phyloP scores from a whole-genome alignment of 2,113 vertebrate species.

The Zingel zingel region DNA sequence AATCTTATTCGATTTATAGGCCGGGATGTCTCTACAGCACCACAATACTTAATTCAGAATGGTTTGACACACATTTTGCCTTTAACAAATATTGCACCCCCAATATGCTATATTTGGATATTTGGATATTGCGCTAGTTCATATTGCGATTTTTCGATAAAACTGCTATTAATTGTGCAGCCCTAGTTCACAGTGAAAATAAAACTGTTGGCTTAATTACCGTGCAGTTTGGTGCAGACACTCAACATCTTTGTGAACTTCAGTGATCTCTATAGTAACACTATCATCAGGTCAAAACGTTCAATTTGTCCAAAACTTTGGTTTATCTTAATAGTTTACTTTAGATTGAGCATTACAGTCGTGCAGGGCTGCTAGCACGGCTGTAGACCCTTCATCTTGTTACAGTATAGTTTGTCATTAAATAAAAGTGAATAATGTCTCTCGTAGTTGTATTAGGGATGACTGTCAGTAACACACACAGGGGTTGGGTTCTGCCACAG shows the following conservation, averaged over 20 bases:
- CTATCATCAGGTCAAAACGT: not conserved
- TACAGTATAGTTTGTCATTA: not conserved
- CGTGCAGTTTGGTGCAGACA: not conserved
- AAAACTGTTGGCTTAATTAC: too few species aligned
- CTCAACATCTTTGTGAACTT: not conserved
- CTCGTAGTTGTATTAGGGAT: not conserved
- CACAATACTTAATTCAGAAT: too few species aligned
- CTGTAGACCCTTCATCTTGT: not conserved
- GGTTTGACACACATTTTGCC: too few species aligned
- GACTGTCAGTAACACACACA: not conserved
- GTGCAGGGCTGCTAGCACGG: not conserved
- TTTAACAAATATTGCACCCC: too few species aligned
- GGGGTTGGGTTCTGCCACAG: conserved; percentile 25
- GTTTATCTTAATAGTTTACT: not conserved
- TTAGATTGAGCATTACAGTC: not conserved
- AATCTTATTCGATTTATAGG: too few species aligned
- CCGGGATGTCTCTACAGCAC: too few species aligned
- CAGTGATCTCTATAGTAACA: not conserved
- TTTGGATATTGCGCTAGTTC: too few species aligned
- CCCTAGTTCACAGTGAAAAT: too few species aligned
- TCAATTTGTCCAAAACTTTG: not conserved
- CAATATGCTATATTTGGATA: too few species aligned
- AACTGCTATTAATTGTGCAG: too few species aligned
- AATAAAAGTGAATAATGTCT: conserved; percentile 5
- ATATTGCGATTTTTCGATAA: too few species aligned